Percentiles rank a stretch among this genome's conserved stretches.
phyloP scores from a whole-genome alignment of 2,888 invertebrate species.

The Rotaria sp. region DNA sequence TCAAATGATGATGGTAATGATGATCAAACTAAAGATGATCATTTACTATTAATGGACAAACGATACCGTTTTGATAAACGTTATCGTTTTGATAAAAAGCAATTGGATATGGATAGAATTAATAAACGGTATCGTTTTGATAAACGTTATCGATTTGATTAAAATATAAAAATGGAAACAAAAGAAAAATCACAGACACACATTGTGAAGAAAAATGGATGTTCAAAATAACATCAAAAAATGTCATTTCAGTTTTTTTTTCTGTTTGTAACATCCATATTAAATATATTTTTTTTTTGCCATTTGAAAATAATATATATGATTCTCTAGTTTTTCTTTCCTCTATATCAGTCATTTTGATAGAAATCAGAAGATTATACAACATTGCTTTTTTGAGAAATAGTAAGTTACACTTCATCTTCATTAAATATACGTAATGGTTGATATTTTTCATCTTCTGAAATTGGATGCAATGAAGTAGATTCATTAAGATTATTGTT shows the following conservation, averaged over 20 bases:
- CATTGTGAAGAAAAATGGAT: background rate
- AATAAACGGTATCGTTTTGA: slow-evolving; percentile 33
- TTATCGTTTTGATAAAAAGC: slow-evolving; percentile 34
- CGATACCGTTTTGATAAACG: slow-evolving; percentile 40
- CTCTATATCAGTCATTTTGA: background rate
- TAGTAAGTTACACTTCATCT: background rate
- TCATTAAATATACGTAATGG: background rate
- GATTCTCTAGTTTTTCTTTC: background rate
- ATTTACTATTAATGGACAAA: slow-evolving; percentile 21
- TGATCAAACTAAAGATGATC: background rate
- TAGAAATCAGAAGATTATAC: background rate
- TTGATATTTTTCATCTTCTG: background rate
- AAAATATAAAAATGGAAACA: background rate
- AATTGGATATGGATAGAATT: background rate
- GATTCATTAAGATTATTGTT: background rate
- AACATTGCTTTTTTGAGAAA: background rate
- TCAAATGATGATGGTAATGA: background rate
- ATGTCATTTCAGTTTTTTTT: background rate
- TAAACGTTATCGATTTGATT: slow-evolving; percentile 34
- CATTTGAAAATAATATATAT: background rate
- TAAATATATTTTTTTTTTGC: background rate
- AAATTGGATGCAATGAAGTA: background rate
- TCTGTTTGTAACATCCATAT: background rate
- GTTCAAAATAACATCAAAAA: background rate
- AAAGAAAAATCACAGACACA: background rate